Conservation (phyloP, 2,113 vertebrate species). For the Aphyosemion australe region DNA sequence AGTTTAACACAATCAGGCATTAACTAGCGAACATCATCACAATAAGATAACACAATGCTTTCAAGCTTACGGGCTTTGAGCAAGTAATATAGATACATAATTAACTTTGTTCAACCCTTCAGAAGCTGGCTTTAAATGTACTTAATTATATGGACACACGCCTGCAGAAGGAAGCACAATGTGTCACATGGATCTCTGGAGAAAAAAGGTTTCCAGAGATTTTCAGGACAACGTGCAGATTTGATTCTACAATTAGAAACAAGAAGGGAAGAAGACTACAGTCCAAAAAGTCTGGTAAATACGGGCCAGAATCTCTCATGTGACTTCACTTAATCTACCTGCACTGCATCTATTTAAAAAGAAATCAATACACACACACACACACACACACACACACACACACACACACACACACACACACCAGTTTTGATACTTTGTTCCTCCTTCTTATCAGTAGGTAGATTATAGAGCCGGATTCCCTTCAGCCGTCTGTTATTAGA, state of each 20-base stretch:
- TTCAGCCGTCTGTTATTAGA: slow-evolving; percentile 41
- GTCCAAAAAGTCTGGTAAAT: not conserved
- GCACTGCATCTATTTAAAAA: not conserved
- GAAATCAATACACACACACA: not conserved
- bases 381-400: too few species aligned
- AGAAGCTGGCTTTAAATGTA: not conserved
- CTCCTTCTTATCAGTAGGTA: slow-evolving; percentile 23
- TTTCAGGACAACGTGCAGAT: not conserved
- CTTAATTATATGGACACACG: not conserved
- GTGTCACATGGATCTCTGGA: not conserved
- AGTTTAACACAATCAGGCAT: too few species aligned
- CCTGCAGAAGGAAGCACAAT: not conserved
- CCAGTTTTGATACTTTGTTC: slow-evolving; percentile 16
- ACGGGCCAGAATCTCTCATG: not conserved
- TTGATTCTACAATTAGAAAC: not conserved
- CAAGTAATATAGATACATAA: not conserved
- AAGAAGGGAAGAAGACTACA: not conserved
- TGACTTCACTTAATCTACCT: not conserved
- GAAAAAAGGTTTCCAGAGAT: too few species aligned
- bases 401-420: too few species aligned
- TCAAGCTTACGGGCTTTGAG: not conserved
- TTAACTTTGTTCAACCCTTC: not conserved
- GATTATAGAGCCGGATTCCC: slow-evolving; percentile 52
- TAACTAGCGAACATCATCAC: too few species aligned
- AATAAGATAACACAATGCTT: not conserved